Conservation (phyloP, 1,140 invertebrate genomes). For the Drosophila santomea region DNA sequence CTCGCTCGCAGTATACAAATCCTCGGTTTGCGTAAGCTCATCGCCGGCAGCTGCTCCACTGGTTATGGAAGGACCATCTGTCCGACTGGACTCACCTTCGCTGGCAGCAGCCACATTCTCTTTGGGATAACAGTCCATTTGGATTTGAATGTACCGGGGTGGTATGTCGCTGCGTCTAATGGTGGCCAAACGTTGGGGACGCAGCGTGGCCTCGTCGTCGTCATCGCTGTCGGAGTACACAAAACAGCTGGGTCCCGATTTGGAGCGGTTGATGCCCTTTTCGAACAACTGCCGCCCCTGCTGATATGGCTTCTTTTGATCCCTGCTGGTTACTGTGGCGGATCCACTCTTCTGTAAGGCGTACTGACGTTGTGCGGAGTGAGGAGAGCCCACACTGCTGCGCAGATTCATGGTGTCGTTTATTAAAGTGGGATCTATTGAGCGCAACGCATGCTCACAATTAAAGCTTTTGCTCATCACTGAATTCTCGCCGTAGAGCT, state of each 20-base stretch:
- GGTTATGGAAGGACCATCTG: slow-evolving; percentile 70
- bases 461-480: slow-evolving; percentile 84
- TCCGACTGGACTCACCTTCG: slow-evolving; percentile 75
- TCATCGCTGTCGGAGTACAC: slow-evolving; percentile 84
- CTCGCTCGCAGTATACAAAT: slow-evolving; percentile 65
- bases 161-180: slow-evolving; percentile 77
- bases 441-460: slow-evolving; percentile 78
- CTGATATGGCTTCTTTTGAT: slow-evolving; percentile 60
- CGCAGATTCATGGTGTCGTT: slow-evolving; percentile 79
- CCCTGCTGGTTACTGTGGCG: slow-evolving; percentile 49
- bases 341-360: slow-evolving; percentile 85
- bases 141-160: slow-evolving; percentile 73
- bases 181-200: slow-evolving; percentile 64
- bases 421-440: slow-evolving; percentile 77
- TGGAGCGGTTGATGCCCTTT: slow-evolving; percentile 87
- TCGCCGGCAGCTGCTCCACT: slow-evolving; percentile 79
- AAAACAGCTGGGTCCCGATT: slow-evolving; percentile 89
- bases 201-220: slow-evolving; percentile 66
- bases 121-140: slow-evolving; percentile 84
- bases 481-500: slow-evolving; percentile 84
- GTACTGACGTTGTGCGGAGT: slow-evolving; percentile 70
- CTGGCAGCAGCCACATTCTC: slow-evolving; percentile 40
- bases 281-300: slow-evolving; percentile 79
- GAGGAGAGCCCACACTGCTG: slow-evolving; percentile 59
- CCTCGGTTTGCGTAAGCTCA: slow-evolving; percentile 78